These are phyloP conservation scores for Neoniphon sammara DNA, from an alignment of 2,797 vertebrate species.

Conservation along the genomic window DNA sequence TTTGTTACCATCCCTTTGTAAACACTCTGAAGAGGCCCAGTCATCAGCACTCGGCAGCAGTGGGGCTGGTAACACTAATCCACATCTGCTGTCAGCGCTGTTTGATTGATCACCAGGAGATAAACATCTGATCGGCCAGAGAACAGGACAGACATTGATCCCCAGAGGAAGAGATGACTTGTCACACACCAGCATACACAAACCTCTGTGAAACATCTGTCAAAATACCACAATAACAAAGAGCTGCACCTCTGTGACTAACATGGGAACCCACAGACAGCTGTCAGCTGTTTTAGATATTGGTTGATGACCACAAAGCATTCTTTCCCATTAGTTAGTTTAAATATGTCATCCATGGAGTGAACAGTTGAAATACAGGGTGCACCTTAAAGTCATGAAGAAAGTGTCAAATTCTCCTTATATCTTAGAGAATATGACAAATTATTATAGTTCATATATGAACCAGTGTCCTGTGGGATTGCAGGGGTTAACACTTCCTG, in stretches of 20 bases:
- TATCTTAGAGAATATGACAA: slow-evolving; percentile 16
- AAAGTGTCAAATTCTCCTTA: neutral
- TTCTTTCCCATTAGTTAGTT: slow-evolving; percentile 41
- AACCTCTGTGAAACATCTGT: slow-evolving; percentile 79
- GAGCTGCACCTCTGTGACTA: slow-evolving; percentile 77
- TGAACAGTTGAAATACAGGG: slow-evolving; percentile 21
- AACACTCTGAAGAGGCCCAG: slow-evolving; percentile 38
- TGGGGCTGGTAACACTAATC: slow-evolving; percentile 76
- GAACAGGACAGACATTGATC: slow-evolving; percentile 83
- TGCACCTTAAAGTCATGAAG: neutral
- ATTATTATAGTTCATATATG: slow-evolving; percentile 2
- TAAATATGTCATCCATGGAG: slow-evolving; percentile 11
- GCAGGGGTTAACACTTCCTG: slow-evolving; percentile 35
- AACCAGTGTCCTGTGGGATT: slow-evolving; percentile 23
- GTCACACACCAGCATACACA: slow-evolving; percentile 78
- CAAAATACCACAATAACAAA: slow-evolving; percentile 75
- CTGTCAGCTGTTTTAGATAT: slow-evolving; percentile 71
- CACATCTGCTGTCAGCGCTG: slow-evolving; percentile 70
- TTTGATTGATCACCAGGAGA: slow-evolving; percentile 84
- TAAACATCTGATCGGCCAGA: slow-evolving; percentile 80
- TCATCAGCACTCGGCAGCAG: slow-evolving; percentile 46
- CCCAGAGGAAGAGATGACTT: slow-evolving; percentile 80
- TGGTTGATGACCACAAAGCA: slow-evolving; percentile 55
- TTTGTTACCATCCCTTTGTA: slow-evolving; percentile 48
- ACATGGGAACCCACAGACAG: slow-evolving; percentile 69